These are phyloP conservation scores for Sebastes jordani DNA, from an alignment of 2,797 vertebrate genomes.

Conservation along the genomic window DNA sequence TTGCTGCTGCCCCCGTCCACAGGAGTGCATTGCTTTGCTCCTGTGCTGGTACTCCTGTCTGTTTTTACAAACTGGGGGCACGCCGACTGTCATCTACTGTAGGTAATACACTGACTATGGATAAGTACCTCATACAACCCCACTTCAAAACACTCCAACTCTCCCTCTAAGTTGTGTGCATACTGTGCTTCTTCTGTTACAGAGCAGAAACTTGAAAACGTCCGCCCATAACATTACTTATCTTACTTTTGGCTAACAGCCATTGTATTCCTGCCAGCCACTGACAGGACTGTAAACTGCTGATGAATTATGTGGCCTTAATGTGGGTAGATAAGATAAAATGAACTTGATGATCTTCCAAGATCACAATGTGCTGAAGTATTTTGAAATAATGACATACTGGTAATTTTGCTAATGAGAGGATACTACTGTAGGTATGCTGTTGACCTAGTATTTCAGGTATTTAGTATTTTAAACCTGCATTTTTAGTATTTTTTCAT, in stretches of 20 bases:
- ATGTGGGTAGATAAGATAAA: neutral
- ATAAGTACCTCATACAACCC: too few species aligned
- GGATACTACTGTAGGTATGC: neutral
- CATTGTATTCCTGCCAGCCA: neutral
- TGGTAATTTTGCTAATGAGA: neutral
- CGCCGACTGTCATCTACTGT: rapidly evolving
- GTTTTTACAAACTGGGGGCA: too few species aligned
- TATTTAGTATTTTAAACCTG: neutral
- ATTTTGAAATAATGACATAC: neutral
- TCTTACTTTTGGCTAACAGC: neutral
- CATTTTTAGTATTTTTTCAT: neutral
- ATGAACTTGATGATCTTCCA: conserved; percentile 3
- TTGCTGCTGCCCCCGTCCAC: too few species aligned
- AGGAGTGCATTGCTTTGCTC: too few species aligned
- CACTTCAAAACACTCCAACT: too few species aligned
- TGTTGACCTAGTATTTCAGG: neutral
- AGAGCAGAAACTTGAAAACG: neutral
- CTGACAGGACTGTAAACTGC: neutral
- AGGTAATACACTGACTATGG: too few species aligned
- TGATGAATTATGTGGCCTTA: neutral
- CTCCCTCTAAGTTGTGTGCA: neutral
- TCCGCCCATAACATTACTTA: neutral
- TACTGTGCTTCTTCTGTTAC: neutral
- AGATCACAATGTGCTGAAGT: neutral
- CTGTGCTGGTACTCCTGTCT: too few species aligned